Percentiles rank a stretch among this genome's conserved stretches.
phyloP scores from a whole-genome alignment of 2,888 invertebrate species.

The Cosmia pyralina region DNA sequence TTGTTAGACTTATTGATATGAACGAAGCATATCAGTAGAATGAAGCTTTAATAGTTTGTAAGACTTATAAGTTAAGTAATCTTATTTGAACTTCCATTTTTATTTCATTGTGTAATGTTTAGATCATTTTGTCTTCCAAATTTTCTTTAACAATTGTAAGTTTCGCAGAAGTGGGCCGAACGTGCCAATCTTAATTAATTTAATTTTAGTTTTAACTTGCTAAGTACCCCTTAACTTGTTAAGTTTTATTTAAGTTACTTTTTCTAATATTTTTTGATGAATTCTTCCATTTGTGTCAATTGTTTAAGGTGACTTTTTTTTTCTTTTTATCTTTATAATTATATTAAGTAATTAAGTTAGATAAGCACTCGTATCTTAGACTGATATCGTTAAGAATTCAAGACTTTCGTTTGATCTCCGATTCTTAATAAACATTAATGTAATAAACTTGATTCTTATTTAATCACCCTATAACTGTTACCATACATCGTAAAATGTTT shows the following conservation, averaged over 20 bases:
- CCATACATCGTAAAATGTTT: slow-evolving; percentile 28
- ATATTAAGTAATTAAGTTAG: slow-evolving; percentile 56
- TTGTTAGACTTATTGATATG: slow-evolving; percentile 37
- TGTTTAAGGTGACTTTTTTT: slow-evolving; percentile 62
- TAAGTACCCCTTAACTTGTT: slow-evolving; percentile 41
- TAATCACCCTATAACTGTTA: slow-evolving; percentile 38
- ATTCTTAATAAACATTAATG: slow-evolving; percentile 82
- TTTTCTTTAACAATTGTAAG: slow-evolving; percentile 58
- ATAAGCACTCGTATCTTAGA: slow-evolving; percentile 73
- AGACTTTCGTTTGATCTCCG: slow-evolving; percentile 90
- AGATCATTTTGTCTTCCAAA: slow-evolving; percentile 57
- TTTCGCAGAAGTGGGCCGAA: slow-evolving; percentile 82
- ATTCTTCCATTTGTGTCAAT: slow-evolving; percentile 81
- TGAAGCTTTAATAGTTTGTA: slow-evolving; percentile 82
- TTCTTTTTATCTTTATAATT: slow-evolving; percentile 36
- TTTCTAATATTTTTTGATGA: slow-evolving; percentile 69
- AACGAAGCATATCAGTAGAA: slow-evolving; percentile 67
- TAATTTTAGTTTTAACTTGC: slow-evolving; percentile 52
- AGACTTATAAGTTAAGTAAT: slow-evolving; percentile 50
- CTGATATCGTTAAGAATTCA: slow-evolving; percentile 85
- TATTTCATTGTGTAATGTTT: slow-evolving; percentile 38
- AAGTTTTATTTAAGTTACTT: slow-evolving; percentile 63
- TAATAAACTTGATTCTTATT: slow-evolving; percentile 64
- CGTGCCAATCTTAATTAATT: slow-evolving; percentile 82
- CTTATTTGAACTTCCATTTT: slow-evolving; percentile 37